A percentile compares a stretch with the other conserved stretches of the same genome.
These are phyloP conservation scores for Probaryconus sp. DNA, from an alignment of 1,140 invertebrate genomes.

Conservation along the genomic window DNA sequence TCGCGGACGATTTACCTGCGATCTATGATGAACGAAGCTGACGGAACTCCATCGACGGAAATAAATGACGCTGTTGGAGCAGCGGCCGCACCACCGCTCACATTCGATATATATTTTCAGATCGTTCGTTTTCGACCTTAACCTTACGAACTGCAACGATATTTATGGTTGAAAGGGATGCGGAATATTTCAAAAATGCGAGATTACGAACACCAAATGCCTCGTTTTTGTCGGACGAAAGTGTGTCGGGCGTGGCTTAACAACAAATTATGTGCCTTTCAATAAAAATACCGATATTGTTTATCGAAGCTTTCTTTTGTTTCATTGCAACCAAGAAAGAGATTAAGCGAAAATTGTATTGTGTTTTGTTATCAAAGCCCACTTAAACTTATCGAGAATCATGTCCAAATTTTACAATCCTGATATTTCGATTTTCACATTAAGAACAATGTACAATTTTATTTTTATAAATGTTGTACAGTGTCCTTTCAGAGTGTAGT, in stretches of 20 bases:
- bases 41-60: slow-evolving; percentile 53
- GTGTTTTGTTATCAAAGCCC: too few species aligned
- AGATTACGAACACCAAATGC: slow-evolving; percentile 23
- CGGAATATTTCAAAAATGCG: slow-evolving; percentile 33
- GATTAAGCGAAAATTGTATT: too few species aligned
- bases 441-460: too few species aligned
- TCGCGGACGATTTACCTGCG: slow-evolving; percentile 67
- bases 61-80: slow-evolving; percentile 56
- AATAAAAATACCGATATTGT: background rate
- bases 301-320: too few species aligned
- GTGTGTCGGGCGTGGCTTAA: slow-evolving; percentile 23
- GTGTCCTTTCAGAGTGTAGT: too few species aligned
- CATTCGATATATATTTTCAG: slow-evolving; percentile 38
- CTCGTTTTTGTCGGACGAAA: slow-evolving; percentile 15
- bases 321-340: background rate
- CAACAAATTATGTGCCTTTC: slow-evolving; percentile 11
- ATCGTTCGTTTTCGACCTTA: slow-evolving; percentile 48
- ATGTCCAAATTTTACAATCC: too few species aligned
- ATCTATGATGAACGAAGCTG: slow-evolving; percentile 64
- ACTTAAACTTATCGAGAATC: too few species aligned
- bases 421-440: too few species aligned
- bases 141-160: slow-evolving; percentile 44
- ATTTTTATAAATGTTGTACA: too few species aligned
- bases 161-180: slow-evolving; percentile 25
- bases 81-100: slow-evolving; percentile 24